phyloP scores from a whole-genome alignment of 2,888 invertebrate species.

The Callimorpha dominula region DNA sequence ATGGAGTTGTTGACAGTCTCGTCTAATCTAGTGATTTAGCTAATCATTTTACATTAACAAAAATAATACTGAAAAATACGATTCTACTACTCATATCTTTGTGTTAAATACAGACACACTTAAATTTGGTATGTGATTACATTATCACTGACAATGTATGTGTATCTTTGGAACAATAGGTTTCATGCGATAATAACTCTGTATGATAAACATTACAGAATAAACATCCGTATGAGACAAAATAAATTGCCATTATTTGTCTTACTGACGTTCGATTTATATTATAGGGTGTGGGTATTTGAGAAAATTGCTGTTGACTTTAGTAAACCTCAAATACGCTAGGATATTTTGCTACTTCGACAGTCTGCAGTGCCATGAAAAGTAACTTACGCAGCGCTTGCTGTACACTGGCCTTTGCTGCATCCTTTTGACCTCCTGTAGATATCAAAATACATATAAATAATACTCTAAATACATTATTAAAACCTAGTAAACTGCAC shows the following conservation, averaged over 20 bases:
- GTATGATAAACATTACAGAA: neutral
- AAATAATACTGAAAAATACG: neutral
- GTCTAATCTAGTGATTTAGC: neutral
- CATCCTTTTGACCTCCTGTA: slow-evolving; percentile 16
- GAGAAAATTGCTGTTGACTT: neutral
- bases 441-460: neutral
- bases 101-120: too few species aligned
- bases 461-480: neutral
- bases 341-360: neutral
- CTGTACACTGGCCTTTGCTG: slow-evolving; percentile 4
- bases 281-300: neutral
- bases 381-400: slow-evolving; percentile 3
- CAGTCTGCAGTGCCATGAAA: neutral
- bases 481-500: too few species aligned
- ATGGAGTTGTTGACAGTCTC: too few species aligned
- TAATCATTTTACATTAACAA: neutral
- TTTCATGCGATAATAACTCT: neutral
- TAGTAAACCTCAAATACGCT: neutral
- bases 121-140: neutral
- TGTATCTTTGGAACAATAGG: neutral
- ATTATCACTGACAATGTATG: neutral
- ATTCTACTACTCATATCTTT: too few species aligned
- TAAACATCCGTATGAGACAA: neutral
- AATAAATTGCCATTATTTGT: neutral
- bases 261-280: neutral